A percentile compares a stretch with the other conserved stretches of the same genome.
Evolutionary conservation across 2,113 vertebrate species (phyloP).

Genomic region (Pycnonotus jocosus): DNA sequence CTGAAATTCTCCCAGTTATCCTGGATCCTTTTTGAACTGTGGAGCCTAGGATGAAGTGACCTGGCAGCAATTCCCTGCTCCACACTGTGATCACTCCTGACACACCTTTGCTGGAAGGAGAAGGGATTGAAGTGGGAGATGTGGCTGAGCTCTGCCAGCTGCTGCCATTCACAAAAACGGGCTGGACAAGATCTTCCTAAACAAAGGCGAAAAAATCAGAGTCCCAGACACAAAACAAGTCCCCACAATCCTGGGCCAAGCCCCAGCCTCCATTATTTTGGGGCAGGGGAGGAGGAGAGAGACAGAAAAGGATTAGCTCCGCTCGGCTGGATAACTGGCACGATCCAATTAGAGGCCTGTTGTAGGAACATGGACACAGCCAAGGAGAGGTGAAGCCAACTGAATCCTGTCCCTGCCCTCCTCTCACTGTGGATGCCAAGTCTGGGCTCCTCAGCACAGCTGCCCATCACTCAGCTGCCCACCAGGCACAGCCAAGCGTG

Average conservation of each 20-base stretch:
- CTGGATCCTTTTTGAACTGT: neutral
- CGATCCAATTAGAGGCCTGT: slow-evolving; percentile 37
- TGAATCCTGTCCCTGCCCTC: neutral
- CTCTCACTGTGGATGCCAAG: neutral
- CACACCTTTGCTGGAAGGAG: neutral
- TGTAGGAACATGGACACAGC: neutral
- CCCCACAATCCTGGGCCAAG: neutral
- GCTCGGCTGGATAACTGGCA: neutral
- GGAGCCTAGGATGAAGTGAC: neutral
- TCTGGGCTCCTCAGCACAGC: slow-evolving; percentile 17
- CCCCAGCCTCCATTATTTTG: neutral
- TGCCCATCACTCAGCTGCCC: slow-evolving; percentile 20
- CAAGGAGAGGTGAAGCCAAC: neutral
- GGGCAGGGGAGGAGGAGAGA: neutral
- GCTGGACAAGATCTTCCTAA: neutral
- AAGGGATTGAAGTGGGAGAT: neutral
- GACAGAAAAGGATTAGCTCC: neutral
- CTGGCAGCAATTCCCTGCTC: neutral
- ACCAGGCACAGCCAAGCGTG: neutral
- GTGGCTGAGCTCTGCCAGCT: neutral
- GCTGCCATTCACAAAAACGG: neutral
- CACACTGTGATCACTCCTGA: neutral
- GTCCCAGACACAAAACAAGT: neutral
- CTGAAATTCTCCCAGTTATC: neutral
- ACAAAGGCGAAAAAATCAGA: neutral